These are phyloP conservation scores for Conistra vaccinii DNA, from an alignment of 2,888 invertebrate genomes.

Conservation along the genomic window DNA sequence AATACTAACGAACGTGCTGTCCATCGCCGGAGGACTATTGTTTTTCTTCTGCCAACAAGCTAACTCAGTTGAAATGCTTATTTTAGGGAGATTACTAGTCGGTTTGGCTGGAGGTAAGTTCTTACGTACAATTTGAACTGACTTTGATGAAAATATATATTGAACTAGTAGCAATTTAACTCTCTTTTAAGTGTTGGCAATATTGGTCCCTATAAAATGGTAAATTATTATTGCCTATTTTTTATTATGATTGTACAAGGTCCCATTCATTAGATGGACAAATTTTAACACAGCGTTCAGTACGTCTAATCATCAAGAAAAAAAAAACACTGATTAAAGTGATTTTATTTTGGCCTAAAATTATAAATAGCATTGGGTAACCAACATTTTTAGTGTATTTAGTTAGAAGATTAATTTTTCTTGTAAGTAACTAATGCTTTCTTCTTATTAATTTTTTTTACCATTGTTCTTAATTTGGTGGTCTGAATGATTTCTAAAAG, in stretches of 20 bases:
- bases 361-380: too few species aligned
- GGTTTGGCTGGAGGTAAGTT: conserved; percentile 93
- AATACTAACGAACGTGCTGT: conserved; percentile 92
- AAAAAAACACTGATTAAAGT: too few species aligned
- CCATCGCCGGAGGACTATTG: conserved; percentile 92
- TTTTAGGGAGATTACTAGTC: conserved; percentile 94
- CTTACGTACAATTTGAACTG: neutral
- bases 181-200: neutral
- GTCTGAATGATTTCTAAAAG: too few species aligned
- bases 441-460: too few species aligned
- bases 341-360: too few species aligned
- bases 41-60: conserved; percentile 93
- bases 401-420: too few species aligned
- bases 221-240: neutral
- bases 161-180: neutral
- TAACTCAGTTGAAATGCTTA: conserved; percentile 94
- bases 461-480: too few species aligned
- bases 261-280: too few species aligned
- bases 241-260: neutral
- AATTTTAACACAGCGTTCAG: too few species aligned
- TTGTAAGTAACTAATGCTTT: too few species aligned
- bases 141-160: neutral
- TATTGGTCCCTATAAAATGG: neutral
- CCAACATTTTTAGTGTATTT: too few species aligned
- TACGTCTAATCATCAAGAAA: too few species aligned